Evolutionary conservation across 2,797 vertebrate species (phyloP), one percentile per base, ranked within the genome.

Genomic region (Carapus acus): DNA sequence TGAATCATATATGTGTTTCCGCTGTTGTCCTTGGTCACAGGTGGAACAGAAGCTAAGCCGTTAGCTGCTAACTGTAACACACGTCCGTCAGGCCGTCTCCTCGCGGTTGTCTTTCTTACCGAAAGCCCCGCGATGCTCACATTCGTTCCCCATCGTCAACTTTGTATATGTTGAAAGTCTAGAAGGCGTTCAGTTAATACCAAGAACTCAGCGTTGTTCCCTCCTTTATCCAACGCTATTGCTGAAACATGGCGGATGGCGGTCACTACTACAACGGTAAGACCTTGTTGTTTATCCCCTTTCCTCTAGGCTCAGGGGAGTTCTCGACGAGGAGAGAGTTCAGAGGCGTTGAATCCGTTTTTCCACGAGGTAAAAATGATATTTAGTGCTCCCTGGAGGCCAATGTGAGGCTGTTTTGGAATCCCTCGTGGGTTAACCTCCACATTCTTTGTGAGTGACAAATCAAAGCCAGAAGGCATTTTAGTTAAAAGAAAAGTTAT

Each of bases 251-350:
- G 86, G 83, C 87, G 80, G 87, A 88, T 14, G 70, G 85, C 71
- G 79, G 83, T 8, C 77, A 84, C 50, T 87, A 84, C 67, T 83
- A 86, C 78, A 87, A 79, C 46, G 86, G 88, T 87, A 75, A 85
- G 83, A 33, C 12, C 3, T 14, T 40, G 43, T 40, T 51, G 2
- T 11, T 16, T 29, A 2, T 21, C 65, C 12, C 16, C 56, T 31
- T 65, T 61, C 51, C 45, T 36, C 41, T 21, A 88, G 86, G 76
- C 43, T 21, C 2, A 4, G 73, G 45, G 9, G 54, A 68, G 22
- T 70, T 81, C 40, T 40, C 56, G 41, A 61, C 74, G 71, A 74
- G 36, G 34, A 82, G 87, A 72, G 79, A 84, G 61, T 80, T 88
- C 74, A 82, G 69, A 52, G 64, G 45, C 38, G 53, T 44, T 63